A percentile compares a stretch with the other conserved stretches of the same genome.
Conservation (phyloP, 2,113 vertebrate species). For the Ptilonorhynchus violaceus region DNA sequence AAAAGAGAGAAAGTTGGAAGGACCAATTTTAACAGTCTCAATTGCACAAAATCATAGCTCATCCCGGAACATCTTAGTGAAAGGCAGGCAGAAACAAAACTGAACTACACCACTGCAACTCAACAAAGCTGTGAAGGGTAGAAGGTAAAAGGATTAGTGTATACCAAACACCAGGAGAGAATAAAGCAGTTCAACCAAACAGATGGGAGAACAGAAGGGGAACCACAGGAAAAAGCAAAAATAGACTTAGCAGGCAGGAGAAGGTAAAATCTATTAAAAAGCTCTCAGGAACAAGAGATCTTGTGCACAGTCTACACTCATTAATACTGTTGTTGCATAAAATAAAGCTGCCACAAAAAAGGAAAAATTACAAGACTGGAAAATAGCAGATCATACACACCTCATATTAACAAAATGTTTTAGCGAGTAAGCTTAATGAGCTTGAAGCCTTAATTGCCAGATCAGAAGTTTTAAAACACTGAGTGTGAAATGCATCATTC, state of each 20-base stretch:
- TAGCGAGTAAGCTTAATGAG: background rate
- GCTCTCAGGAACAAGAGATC: background rate
- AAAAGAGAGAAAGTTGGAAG: background rate
- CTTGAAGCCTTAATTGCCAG: background rate
- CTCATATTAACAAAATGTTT: background rate
- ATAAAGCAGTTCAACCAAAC: conserved; percentile 9
- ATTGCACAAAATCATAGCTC: background rate
- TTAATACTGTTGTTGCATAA: background rate
- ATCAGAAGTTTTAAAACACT: background rate
- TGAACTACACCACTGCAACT: background rate
- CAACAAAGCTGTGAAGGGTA: background rate
- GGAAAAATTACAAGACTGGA: background rate
- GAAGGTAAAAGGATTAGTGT: background rate
- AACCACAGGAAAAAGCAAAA: conserved; percentile 39
- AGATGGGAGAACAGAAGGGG: conserved; percentile 55
- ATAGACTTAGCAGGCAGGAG: background rate
- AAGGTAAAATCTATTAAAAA: conserved; percentile 41
- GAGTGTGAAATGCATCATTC: background rate
- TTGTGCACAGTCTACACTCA: background rate
- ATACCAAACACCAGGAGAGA: background rate
- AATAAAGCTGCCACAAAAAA: background rate
- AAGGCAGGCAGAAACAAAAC: background rate
- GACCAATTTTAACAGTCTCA: background rate
- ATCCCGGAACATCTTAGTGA: background rate
- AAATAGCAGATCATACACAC: background rate